phyloP scores from a whole-genome alignment of 2,113 vertebrate genomes.

The Melanerpes aurifrons region DNA sequence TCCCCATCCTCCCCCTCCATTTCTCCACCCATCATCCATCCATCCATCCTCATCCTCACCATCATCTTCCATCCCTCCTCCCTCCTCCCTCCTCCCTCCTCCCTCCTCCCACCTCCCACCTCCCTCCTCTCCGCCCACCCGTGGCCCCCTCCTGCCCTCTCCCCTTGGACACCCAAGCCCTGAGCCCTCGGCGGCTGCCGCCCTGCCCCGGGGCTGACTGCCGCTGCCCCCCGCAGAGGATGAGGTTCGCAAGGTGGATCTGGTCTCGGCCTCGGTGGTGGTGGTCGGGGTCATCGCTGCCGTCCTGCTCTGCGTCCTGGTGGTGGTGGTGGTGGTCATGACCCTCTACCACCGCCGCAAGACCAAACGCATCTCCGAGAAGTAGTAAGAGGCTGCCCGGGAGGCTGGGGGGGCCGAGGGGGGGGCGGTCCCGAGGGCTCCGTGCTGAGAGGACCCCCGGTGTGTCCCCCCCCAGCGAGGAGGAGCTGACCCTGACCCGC shows the following conservation, averaged over 20 bases:
- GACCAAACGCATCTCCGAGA: constrained; percentile 83
- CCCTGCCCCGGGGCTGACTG: too few relatives aligned
- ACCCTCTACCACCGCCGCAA: constrained; percentile 81
- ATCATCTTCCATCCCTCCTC: too few relatives aligned
- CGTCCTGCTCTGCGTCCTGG: constrained; percentile 79
- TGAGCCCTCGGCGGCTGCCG: too few relatives aligned
- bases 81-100: too few relatives aligned
- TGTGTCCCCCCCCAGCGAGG: constrained; percentile 75
- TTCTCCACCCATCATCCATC: too few relatives aligned
- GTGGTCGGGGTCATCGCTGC: constrained; percentile 79
- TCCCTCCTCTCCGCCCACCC: neutral
- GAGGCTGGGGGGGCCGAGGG: too few relatives aligned
- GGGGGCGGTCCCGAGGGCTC: too few relatives aligned
- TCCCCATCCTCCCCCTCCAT: too few relatives aligned
- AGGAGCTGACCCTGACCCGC: constrained; percentile 86
- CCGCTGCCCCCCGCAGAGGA: neutral
- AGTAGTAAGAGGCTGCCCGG: constrained; percentile 77
- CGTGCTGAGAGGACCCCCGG: neutral
- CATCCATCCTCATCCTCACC: too few relatives aligned
- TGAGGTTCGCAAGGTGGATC: neutral
- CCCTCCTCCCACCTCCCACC: too few relatives aligned
- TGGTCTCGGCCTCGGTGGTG: constrained; percentile 79
- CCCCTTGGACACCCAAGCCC: too few relatives aligned
- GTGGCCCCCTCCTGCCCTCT: neutral
- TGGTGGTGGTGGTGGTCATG: constrained; percentile 83